Evolutionary conservation across 2,888 invertebrate species (phyloP).

Genomic region (Limnephilus rhombicus): DNA sequence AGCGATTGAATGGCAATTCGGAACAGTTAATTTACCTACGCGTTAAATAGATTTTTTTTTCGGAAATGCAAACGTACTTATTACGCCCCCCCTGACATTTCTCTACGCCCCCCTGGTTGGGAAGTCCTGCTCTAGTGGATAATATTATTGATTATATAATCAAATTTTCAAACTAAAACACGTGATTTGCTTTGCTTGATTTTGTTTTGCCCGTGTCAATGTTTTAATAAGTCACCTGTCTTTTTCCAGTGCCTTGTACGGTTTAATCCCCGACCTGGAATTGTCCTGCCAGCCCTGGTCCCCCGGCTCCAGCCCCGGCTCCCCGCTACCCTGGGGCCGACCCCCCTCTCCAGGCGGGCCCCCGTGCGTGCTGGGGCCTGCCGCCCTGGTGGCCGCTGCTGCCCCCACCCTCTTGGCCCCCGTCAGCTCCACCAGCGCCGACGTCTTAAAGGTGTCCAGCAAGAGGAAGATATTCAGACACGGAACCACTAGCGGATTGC

Average conservation of each 20-base stretch:
- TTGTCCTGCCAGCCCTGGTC: slow-evolving; percentile 63
- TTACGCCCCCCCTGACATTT: too few species aligned
- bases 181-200: too few species aligned
- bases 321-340: slow-evolving; percentile 66
- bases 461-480: slow-evolving; percentile 69
- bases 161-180: too few species aligned
- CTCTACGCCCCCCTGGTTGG: too few species aligned
- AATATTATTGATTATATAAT: too few species aligned
- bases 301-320: slow-evolving; percentile 67
- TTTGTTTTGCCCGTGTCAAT: too few species aligned
- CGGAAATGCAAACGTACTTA: too few species aligned
- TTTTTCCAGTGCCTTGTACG: slow-evolving; percentile 80
- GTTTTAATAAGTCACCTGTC: neutral
- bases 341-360: slow-evolving; percentile 51
- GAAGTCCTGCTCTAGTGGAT: too few species aligned
- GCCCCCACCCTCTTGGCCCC: slow-evolving; percentile 28
- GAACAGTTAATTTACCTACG: too few species aligned
- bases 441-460: slow-evolving; percentile 70
- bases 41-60: too few species aligned
- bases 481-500: slow-evolving; percentile 76
- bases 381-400: slow-evolving; percentile 34
- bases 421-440: slow-evolving; percentile 60
- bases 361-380: slow-evolving; percentile 65
- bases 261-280: slow-evolving; percentile 64
- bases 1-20: too few species aligned